Conservation (phyloP, 2,113 vertebrate genomes). For the Epinephelus lanceolatus region DNA sequence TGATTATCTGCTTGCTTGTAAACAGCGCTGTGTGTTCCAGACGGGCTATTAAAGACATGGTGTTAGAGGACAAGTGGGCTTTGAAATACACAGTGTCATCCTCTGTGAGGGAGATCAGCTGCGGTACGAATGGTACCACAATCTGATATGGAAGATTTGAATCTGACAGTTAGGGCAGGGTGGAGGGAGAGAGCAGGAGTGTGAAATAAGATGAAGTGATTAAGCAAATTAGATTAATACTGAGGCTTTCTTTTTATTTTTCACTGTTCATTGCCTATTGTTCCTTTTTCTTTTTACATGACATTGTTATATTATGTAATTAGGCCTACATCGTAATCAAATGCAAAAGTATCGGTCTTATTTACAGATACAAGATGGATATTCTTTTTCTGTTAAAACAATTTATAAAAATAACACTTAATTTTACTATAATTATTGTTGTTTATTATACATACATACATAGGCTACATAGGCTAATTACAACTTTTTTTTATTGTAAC, state of each 20-base stretch:
- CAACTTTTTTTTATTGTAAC: no score
- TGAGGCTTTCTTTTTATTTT: neutral
- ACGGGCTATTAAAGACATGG: neutral
- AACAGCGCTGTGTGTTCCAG: neutral
- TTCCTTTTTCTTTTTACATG: neutral
- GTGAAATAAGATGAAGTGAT: neutral
- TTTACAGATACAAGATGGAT: neutral
- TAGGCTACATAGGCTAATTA: no score
- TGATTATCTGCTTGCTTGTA: constrained; percentile 32
- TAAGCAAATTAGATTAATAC: neutral
- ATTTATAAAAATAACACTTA: neutral
- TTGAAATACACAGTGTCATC: neutral
- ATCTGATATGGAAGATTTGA: neutral
- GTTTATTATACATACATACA: no score
- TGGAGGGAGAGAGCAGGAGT: neutral
- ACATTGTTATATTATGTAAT: neutral
- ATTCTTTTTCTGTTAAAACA: neutral
- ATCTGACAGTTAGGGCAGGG: neutral
- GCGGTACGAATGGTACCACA: neutral
- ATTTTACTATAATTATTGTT: neutral
- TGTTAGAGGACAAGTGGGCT: neutral
- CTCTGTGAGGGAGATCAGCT: constrained; percentile 1
- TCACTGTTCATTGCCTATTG: neutral
- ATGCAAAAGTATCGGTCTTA: neutral
- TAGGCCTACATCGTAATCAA: neutral